A percentile compares a stretch with the other conserved stretches of the same genome.
These are phyloP conservation scores for Azorinus chamasolen DNA, from an alignment of 2,888 invertebrate species.

Conservation along the genomic window DNA sequence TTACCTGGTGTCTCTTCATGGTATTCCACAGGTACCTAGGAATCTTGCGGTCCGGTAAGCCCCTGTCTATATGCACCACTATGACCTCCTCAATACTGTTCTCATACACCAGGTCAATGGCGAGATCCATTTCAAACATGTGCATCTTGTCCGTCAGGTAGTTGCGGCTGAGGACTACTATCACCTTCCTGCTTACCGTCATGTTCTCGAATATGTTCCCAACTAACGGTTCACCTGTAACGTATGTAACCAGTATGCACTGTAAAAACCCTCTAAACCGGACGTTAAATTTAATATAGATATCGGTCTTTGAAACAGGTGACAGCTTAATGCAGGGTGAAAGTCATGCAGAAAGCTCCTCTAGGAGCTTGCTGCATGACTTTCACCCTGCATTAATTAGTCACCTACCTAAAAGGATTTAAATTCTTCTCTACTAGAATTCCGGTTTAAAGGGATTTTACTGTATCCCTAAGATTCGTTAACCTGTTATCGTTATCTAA, in stretches of 20 bases:
- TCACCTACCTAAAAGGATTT: no score
- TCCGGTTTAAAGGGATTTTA: no score
- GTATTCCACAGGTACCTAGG: constrained; percentile 60
- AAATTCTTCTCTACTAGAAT: no score
- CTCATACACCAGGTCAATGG: constrained; percentile 36
- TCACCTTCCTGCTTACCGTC: constrained; percentile 53
- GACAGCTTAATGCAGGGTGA: no score
- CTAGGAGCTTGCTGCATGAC: no score
- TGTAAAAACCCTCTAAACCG: no score
- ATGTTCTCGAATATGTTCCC: constrained; percentile 64
- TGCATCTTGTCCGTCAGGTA: constrained; percentile 57
- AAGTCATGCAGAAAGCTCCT: no score
- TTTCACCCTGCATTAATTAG: no score
- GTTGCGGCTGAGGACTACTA: constrained; percentile 65
- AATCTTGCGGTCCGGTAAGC: constrained; percentile 37
- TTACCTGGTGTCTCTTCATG: constrained; percentile 55
- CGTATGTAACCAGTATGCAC: background rate
- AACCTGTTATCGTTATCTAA: no score
- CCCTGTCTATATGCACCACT: constrained; percentile 58
- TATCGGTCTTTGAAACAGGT: no score
- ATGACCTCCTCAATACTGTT: constrained; percentile 54
- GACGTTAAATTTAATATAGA: no score
- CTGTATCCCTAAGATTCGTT: no score
- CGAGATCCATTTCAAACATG: constrained; percentile 61
- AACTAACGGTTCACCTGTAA: constrained; percentile 41